Evolutionary conservation across 2,797 vertebrate species (phyloP).

Genomic region (Yasuhikotakia modesta): DNA sequence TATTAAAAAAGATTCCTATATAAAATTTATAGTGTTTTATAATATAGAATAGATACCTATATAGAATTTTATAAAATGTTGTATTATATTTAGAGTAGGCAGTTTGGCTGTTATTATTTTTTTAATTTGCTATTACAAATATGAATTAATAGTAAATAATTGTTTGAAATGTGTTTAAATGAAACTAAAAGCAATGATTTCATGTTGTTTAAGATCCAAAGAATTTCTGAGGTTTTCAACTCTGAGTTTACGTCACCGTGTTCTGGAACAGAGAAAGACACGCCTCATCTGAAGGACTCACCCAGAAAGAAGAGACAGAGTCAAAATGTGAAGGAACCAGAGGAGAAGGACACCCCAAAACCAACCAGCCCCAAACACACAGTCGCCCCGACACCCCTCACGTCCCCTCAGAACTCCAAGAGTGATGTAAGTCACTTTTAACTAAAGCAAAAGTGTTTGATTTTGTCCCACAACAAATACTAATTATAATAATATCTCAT

Average conservation of each 20-base stretch:
- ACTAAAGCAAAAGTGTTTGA: no score
- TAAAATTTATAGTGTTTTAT: no score
- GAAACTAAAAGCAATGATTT: background rate
- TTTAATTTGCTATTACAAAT: background rate
- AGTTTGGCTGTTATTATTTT: no score
- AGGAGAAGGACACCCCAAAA: conserved; percentile 53
- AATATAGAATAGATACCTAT: no score
- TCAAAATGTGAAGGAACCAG: conserved; percentile 41
- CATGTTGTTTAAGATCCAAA: conserved; percentile 41
- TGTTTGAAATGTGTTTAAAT: background rate
- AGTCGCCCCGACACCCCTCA: background rate
- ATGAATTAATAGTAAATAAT: background rate
- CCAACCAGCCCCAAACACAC: background rate
- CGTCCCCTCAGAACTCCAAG: conserved; percentile 54
- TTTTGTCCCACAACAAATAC: background rate
- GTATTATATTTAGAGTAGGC: no score
- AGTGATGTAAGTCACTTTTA: conserved; percentile 73
- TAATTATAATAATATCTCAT: background rate
- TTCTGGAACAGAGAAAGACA: conserved; percentile 26
- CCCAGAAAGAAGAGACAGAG: conserved; percentile 62
- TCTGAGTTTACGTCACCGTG: conserved; percentile 31
- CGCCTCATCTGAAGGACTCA: conserved; percentile 35
- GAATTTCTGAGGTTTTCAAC: conserved; percentile 19
- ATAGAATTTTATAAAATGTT: no score
- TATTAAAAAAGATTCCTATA: no score